Evolutionary conservation across 2,113 vertebrate species (phyloP).

Genomic region (Oceanodroma tethys): DNA sequence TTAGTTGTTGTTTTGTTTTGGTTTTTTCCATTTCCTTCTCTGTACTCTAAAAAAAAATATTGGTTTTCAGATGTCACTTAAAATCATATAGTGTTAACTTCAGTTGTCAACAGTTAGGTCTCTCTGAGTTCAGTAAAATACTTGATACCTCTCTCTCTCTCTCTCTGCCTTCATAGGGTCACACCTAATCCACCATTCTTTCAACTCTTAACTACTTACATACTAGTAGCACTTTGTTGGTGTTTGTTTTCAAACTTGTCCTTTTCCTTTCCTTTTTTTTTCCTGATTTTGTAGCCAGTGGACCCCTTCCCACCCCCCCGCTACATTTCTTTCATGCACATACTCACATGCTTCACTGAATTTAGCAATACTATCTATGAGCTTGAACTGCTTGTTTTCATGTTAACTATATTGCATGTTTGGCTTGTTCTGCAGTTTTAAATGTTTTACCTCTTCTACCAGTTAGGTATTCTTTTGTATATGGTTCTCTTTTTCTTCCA

Average conservation of each 20-base stretch:
- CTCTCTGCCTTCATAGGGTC: neutral
- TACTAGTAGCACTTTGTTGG: neutral
- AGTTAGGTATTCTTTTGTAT: neutral
- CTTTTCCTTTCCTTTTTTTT: neutral
- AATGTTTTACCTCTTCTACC: neutral
- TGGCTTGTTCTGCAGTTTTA: neutral
- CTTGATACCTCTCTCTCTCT: neutral
- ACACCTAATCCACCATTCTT: neutral
- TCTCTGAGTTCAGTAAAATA: neutral
- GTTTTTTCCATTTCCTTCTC: neutral
- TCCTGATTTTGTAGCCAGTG: neutral
- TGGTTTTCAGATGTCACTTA: neutral
- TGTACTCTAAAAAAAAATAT: neutral
- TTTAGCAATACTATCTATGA: neutral
- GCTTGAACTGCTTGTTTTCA: neutral
- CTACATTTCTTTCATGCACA: neutral
- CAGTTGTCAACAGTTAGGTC: neutral
- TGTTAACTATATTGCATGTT: neutral
- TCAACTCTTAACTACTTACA: neutral
- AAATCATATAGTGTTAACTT: neutral
- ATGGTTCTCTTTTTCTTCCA: neutral
- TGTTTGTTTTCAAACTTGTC: neutral
- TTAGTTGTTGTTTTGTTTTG: neutral
- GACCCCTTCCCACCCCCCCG: fast-evolving
- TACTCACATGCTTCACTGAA: neutral